These are phyloP conservation scores for Carcina quercana DNA, from an alignment of 2,888 invertebrate species.

Conservation along the genomic window DNA sequence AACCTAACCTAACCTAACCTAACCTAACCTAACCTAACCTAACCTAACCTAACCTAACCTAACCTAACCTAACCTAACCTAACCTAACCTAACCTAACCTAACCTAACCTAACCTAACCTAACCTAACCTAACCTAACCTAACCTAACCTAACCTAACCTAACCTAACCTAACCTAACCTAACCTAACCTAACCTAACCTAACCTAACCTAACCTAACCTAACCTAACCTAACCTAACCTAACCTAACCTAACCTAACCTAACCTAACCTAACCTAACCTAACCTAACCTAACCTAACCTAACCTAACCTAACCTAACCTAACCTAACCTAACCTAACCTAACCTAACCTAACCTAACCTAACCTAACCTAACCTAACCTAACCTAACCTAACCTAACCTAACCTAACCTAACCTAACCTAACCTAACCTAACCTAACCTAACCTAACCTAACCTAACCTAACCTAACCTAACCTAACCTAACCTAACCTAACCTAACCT, in stretches of 20 bases:
- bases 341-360: conserved; percentile 18
- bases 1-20: conserved; percentile 21
- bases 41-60: conserved; percentile 18
- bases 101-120: conserved; percentile 15
- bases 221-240: conserved; percentile 21
- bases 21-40: conserved; percentile 20
- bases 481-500: conserved; percentile 21
- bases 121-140: conserved; percentile 18
- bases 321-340: conserved; percentile 16
- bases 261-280: conserved; percentile 22
- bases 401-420: conserved; percentile 20
- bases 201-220: conserved; percentile 15
- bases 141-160: conserved; percentile 20
- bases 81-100: conserved; percentile 18
- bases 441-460: conserved; percentile 23
- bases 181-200: conserved; percentile 22
- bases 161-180: conserved; percentile 22
- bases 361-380: conserved; percentile 18
- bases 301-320: conserved; percentile 18
- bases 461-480: conserved; percentile 22
- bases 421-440: conserved; percentile 21
- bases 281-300: conserved; percentile 19
- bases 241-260: conserved; percentile 23
- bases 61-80: conserved; percentile 17
- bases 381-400: conserved; percentile 16